Base-by-base conservation (phyloP, 2,113 vertebrate genomes). In the Numida meleagris region DNA sequence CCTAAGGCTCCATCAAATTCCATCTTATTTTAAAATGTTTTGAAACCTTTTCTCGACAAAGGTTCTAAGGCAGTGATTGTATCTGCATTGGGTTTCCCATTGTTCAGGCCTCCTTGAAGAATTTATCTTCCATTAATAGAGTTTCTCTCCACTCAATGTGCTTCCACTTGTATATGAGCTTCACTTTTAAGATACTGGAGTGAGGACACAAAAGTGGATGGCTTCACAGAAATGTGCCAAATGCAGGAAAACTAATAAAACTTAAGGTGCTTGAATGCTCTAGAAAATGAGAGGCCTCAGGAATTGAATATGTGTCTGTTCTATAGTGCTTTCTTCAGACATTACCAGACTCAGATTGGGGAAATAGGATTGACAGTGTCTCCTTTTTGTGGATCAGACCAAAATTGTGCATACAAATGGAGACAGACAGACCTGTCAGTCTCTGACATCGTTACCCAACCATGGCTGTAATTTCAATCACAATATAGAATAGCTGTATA, bases 1-100 rank as follows among this genome's bases (percentile, higher is more conserved):
- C 94, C 81, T 34, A 27, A 76, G 91, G 93, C 82, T 84, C 4
- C 81, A 85, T 95, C 86, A 87, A 38, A 82, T 82, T 70, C 78
- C 42, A 45, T 82, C 50, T 89, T 33, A 20, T 25, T 95, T 79
- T 62, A 76, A 86, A 89, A 89, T 23, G 61, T 81, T 7, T 16
- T 38, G 51, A 65, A 59, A 95, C 31, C 16, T 81, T 88, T 55
- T 1, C 73, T 82, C 46, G 61, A 10, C 2, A 43, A 53, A 84
- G 66, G 83, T 78, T 75, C 1, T 57, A 77, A 68, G 83, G 82
- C 92, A 86, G 53, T 45, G 61, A 27, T 43, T 9, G 2, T 18
- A 45, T 72, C 88, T 90, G 33, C 46, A 1, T 65, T 57, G 46
- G 66, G 14, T 93, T 84, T 75, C 51, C 46, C 9, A 1, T 40